Evolutionary conservation across 2,888 invertebrate species (phyloP), one percentile per base, ranked within the genome.

Genomic region (Spialia ferax): DNA sequence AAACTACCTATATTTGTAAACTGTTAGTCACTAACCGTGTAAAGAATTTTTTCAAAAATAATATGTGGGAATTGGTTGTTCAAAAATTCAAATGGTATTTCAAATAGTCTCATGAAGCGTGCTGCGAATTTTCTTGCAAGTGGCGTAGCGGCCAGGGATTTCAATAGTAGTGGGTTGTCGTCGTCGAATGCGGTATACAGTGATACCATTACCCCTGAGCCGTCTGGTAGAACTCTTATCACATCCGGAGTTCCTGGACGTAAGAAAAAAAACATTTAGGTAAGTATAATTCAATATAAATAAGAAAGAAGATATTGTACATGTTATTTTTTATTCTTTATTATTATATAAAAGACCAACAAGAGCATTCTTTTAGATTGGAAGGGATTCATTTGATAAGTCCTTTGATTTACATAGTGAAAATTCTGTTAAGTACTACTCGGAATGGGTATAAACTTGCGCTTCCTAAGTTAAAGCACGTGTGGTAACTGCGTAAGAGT

Each of bases 161-260:
- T 95, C 1, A 82, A 48, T 0, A 95, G 23, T 7, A 88, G 75
- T 0, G 97, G 96, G 82, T 95, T 84, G 11, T 95, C 92, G 0
- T 96, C 96, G 62, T 94, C 87, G 66, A 83, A 86, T 1, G 94
- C 84, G 0, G 86, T 69, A 69, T 96, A 89, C 11, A 97, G 81
- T 1, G 95, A 94, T 1, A 96, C 95, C 74, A 97, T 93, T 73
- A 97, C 89, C 20, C 97, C 97, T 4, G 96, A 96, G 18, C 95
- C 94, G 71, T 96, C 95, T 20, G 95, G 94, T 23, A 93, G 75
- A 1, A 76, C 76, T 15, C 88, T 88, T 15, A 95, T 54, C 75
- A 97, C 97, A 87, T 97, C 97, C 0, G 97, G 96, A 11, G 94
- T 70, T 62, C 95, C 94, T 93, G 79, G 13, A 71, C 60, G 29